Evolutionary conservation across 2,113 vertebrate genomes (phyloP).

Genomic region (Aldabrachelys gigantea): DNA sequence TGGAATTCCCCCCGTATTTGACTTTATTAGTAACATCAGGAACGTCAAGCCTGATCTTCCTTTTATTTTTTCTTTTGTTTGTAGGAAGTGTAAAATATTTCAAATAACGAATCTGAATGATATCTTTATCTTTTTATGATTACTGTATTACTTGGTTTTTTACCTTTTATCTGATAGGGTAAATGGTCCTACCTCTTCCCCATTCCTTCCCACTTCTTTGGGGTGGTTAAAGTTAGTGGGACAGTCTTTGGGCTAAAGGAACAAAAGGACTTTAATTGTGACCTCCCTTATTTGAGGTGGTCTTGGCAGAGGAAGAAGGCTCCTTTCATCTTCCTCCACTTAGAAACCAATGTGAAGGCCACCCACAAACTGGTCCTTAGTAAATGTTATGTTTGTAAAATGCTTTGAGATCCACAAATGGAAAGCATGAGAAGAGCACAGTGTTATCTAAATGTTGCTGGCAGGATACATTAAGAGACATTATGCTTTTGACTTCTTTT

Average conservation of each 20-base stretch:
- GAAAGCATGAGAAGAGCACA: background rate
- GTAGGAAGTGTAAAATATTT: background rate
- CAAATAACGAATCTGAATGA: background rate
- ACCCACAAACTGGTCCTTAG: background rate
- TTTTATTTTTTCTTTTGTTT: background rate
- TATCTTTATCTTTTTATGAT: background rate
- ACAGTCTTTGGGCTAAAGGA: fast-evolving
- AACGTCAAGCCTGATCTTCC: background rate
- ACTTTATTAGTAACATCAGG: background rate
- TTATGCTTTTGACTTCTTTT: background rate
- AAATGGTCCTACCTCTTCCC: background rate
- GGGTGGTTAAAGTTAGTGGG: background rate
- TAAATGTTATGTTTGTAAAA: background rate
- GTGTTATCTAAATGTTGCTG: background rate
- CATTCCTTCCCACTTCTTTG: background rate
- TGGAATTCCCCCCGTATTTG: background rate
- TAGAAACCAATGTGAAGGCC: background rate
- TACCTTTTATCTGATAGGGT: background rate
- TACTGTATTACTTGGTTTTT: background rate
- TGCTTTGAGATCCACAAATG: background rate
- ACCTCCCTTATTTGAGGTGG: background rate
- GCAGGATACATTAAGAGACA: background rate
- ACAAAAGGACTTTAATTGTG: background rate
- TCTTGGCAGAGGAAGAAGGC: background rate
- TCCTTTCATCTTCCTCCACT: background rate